Conservation (phyloP, 2,797 vertebrate genomes). For the Sylvia borin region DNA sequence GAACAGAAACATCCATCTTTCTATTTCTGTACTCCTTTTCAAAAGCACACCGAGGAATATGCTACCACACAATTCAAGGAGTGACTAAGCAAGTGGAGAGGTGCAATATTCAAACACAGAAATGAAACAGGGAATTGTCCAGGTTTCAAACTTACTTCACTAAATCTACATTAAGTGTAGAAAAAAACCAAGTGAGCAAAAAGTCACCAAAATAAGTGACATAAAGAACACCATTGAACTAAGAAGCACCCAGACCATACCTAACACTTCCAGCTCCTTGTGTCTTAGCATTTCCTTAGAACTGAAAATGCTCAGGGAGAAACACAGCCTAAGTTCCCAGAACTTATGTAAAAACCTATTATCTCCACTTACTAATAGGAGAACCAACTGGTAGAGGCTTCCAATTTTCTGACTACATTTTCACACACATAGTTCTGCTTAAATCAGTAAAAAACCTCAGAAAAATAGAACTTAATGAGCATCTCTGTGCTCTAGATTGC, state of each 20-base stretch:
- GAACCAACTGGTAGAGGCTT: rapidly evolving
- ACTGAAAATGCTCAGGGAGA: rapidly evolving
- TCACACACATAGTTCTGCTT: rapidly evolving
- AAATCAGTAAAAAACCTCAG: rapidly evolving
- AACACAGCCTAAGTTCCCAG: background rate
- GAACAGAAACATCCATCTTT: background rate
- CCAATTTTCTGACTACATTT: rapidly evolving
- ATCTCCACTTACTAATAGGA: rapidly evolving
- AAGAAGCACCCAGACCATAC: background rate
- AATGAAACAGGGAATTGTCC: rapidly evolving
- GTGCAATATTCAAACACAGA: rapidly evolving
- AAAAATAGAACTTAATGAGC: rapidly evolving
- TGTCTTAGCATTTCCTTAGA: rapidly evolving
- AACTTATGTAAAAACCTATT: rapidly evolving
- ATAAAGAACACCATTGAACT: background rate
- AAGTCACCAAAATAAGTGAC: rapidly evolving
- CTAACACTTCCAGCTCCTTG: rapidly evolving
- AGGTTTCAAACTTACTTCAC: background rate
- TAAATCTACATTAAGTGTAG: rapidly evolving
- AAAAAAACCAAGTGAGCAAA: background rate
- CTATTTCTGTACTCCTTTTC: rapidly evolving
- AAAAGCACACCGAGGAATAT: rapidly evolving
- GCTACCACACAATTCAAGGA: background rate
- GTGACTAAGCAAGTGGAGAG: rapidly evolving
- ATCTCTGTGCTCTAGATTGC: rapidly evolving